phyloP scores from a whole-genome alignment of 2,888 invertebrate genomes.

The Bibio marci region DNA sequence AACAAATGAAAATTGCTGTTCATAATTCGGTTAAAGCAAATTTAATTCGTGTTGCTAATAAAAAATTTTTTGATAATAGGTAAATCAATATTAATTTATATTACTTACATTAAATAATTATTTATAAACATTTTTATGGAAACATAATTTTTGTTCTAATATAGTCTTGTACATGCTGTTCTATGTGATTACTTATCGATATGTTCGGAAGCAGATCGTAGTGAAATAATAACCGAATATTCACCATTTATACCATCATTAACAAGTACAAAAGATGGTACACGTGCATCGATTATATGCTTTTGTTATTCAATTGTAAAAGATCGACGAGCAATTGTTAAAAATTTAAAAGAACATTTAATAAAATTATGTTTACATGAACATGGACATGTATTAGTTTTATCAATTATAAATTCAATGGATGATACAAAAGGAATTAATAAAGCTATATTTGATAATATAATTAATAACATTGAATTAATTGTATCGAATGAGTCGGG shows the following conservation, averaged over 20 bases:
- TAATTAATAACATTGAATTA: conserved; percentile 46
- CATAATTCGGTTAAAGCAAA: conserved; percentile 56
- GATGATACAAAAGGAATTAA: conserved; percentile 86
- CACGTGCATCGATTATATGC: conserved; percentile 62
- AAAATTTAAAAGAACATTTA: conserved; percentile 72
- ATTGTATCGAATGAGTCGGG: conserved; percentile 67
- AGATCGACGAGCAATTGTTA: conserved; percentile 64
- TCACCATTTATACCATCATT: conserved; percentile 46
- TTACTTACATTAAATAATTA: conserved; percentile 2
- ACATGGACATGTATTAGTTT: conserved; percentile 65
- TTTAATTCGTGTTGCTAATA: conserved; percentile 51
- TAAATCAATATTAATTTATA: conserved; percentile 11
- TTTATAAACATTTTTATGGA: conserved; percentile 25
- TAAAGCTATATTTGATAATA: conserved; percentile 57
- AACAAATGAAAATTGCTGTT: conserved; percentile 54
- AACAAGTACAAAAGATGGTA: conserved; percentile 65
- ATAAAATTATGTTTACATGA: conserved; percentile 69
- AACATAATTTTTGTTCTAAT: conserved; percentile 7
- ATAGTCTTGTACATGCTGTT: conserved; percentile 59
- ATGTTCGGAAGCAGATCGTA: conserved; percentile 48
- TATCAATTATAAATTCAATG: conserved; percentile 71
- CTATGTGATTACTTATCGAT: conserved; percentile 63
- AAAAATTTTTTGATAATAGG: conserved; percentile 48
- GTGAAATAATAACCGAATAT: conserved; percentile 58
- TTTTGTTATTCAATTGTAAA: conserved; percentile 77